Evolutionary conservation across 2,888 invertebrate genomes (phyloP), one percentile per base, ranked within the genome.

Genomic region (Alloplasta piceator): DNA sequence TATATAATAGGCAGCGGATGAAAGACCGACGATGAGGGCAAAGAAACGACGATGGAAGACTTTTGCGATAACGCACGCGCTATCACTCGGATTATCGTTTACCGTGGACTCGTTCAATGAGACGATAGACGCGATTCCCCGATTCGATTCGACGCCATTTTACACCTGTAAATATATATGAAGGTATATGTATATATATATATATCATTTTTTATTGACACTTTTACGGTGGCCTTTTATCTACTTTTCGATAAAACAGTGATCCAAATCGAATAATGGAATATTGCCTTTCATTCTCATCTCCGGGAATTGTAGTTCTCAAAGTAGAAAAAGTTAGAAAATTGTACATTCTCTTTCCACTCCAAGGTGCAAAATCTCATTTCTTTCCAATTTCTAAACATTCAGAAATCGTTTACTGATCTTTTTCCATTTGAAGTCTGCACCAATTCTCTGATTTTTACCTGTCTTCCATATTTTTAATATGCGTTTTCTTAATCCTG

Each of bases 31-130:
- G 6, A 14, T 14, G 52, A 52, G 26, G 4, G 52, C 52, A 52
- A 52, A 4, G 14, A 14, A 52, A 26, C 7, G 4, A 43, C 12
- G 16, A 26, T 26, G 3, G 6, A 52, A 12, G n/a, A 12, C 12
- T 52, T 6, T 52, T 52, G 26, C 12, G 43, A 73, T 43, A 9
- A 43, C 50, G 9, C 43, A 55, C 72, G 6, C 10, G 36, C 6
- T 72, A 73, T 26, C 26, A 26, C 26, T 36, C 52, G 43, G 6
- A 63, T 63, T 55, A 55, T 73, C 63, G 43, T 5, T 36, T n/a
- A 55, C 10, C 36, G 9, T 10, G 12, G 6, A 4, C 55, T 55
- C 63, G 63, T 38, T 63, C 46, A 63, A 63, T 5, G 14, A 55
- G 43, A 55, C 46, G 46, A 50, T 36, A 55, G 26, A 63, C 55